phyloP scores from a whole-genome alignment of 2,113 vertebrate genomes.

The Nothoprocta perdicaria region DNA sequence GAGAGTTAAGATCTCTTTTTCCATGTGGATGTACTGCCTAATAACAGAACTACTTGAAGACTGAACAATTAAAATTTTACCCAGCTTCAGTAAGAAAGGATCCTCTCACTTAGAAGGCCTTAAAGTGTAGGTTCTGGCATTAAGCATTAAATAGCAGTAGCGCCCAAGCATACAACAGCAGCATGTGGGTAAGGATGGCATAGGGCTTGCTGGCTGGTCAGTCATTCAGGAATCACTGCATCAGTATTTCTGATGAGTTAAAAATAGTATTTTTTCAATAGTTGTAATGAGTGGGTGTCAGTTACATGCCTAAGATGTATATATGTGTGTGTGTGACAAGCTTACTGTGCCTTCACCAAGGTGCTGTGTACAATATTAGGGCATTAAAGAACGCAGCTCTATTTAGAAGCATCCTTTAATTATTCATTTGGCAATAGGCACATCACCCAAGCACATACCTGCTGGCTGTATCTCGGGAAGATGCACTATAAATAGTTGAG shows the following conservation, averaged over 20 bases:
- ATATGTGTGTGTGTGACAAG: background rate
- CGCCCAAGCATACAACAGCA: background rate
- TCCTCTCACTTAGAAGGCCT: background rate
- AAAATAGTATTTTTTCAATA: background rate
- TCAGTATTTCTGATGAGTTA: background rate
- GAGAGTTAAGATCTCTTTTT: background rate
- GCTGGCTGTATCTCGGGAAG: constrained; percentile 4
- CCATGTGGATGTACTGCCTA: background rate
- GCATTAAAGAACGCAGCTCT: background rate
- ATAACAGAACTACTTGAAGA: background rate
- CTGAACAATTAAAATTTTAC: background rate
- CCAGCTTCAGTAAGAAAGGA: background rate
- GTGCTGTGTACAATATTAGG: background rate
- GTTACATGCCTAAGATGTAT: background rate
- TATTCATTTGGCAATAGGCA: constrained; percentile 26
- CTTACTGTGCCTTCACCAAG: background rate
- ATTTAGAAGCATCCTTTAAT: constrained; percentile 15
- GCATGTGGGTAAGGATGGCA: background rate
- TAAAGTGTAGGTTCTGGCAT: background rate
- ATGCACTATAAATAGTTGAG: background rate
- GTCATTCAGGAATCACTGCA: background rate
- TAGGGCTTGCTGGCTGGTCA: background rate
- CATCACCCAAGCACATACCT: background rate
- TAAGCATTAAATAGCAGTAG: background rate
- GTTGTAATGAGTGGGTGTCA: background rate